Evolutionary conservation across 2,113 vertebrate species (phyloP).

Genomic region (Pygoscelis antarcticus): DNA sequence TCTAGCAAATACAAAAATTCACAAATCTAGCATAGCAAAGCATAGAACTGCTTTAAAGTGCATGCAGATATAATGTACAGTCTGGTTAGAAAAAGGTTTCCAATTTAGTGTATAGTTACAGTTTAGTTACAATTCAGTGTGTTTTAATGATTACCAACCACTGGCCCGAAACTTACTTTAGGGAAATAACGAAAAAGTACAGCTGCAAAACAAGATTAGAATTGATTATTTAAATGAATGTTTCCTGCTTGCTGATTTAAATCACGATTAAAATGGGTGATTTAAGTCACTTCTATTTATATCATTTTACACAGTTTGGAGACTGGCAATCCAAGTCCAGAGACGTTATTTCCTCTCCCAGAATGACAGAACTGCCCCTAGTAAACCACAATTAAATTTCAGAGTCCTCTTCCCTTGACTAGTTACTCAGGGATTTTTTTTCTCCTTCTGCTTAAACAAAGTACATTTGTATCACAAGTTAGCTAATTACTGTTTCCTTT

Average conservation of each 20-base stretch:
- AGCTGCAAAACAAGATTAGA: conserved; percentile 56
- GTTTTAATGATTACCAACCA: conserved; percentile 29
- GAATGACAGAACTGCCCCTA: background rate
- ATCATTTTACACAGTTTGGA: background rate
- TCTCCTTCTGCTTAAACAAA: background rate
- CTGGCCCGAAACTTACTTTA: conserved; percentile 37
- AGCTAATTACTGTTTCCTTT: background rate
- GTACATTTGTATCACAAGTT: background rate
- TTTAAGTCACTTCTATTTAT: conserved; percentile 49
- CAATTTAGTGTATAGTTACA: background rate
- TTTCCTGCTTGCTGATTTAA: conserved; percentile 61
- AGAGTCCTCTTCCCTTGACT: background rate
- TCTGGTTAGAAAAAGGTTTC: background rate
- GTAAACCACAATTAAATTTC: background rate
- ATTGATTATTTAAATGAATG: conserved; percentile 63
- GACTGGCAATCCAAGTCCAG: background rate
- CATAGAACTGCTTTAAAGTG: background rate
- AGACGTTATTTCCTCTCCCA: background rate
- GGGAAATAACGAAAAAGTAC: conserved; percentile 37
- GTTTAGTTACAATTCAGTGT: conserved; percentile 38
- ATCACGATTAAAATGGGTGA: conserved; percentile 29
- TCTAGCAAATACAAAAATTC: background rate
- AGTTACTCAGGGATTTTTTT: background rate
- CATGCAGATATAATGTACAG: background rate
- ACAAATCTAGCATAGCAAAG: background rate